These are phyloP conservation scores for Cacajao melanocephalus DNA, from an alignment of 2,797 vertebrate genomes.

Conservation along the genomic window DNA sequence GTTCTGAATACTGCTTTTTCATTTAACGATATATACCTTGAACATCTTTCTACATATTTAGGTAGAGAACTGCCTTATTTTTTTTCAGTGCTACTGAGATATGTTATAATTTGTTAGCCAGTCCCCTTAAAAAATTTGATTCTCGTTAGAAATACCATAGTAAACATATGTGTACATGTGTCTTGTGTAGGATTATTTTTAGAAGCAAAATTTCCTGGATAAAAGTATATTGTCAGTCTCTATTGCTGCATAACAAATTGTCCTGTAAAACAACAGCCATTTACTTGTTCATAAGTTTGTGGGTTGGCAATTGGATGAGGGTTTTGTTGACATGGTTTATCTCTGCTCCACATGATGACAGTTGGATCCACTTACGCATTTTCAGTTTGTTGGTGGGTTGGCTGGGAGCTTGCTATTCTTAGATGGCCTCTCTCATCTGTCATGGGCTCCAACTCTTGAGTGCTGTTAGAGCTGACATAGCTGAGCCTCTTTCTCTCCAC, in stretches of 20 bases:
- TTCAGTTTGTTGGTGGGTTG: not conserved
- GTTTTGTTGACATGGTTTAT: not conserved
- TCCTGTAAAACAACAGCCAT: not conserved
- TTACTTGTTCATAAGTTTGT: not conserved
- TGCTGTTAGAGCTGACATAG: not conserved
- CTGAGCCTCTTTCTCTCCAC: not conserved
- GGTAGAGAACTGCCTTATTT: not conserved
- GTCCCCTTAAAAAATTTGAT: not conserved
- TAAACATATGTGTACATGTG: not conserved
- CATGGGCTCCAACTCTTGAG: not conserved
- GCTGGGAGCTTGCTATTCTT: not conserved
- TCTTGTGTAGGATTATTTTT: not conserved
- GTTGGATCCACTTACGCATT: not conserved
- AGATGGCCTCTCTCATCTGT: not conserved
- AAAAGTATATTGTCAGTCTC: not conserved
- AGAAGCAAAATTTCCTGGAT: constrained; percentile 3
- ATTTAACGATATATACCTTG: not conserved
- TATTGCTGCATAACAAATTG: not conserved
- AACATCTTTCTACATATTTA: not conserved
- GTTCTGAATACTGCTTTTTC: not conserved
- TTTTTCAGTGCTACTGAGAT: not conserved
- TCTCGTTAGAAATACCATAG: constrained; percentile 2
- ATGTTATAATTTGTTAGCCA: not conserved
- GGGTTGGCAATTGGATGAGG: not conserved
- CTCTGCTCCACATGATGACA: not conserved